phyloP scores from a whole-genome alignment of 2,888 invertebrate species.

The Seira ritae region DNA sequence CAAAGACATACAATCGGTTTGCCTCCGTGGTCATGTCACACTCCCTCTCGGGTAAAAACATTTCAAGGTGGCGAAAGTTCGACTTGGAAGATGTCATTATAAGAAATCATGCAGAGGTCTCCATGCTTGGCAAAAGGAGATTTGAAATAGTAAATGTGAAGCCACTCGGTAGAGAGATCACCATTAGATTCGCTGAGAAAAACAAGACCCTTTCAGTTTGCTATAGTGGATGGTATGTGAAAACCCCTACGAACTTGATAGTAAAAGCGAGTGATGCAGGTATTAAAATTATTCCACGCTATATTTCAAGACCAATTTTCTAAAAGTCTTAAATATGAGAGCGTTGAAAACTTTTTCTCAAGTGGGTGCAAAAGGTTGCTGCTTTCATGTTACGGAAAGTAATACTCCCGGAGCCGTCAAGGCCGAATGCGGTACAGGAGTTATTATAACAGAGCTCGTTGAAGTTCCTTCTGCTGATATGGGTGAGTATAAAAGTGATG shows the following conservation, averaged over 20 bases:
- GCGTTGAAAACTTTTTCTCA: too few relatives aligned
- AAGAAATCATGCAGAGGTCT: constrained; percentile 3
- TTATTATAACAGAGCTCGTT: constrained; percentile 30
- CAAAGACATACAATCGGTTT: constrained; percentile 29
- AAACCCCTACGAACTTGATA: too few relatives aligned
- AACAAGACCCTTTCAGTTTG: constrained; percentile 34
- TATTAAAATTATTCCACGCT: too few relatives aligned
- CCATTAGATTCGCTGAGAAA: constrained; percentile 20
- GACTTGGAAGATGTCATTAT: constrained; percentile 38
- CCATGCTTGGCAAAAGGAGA: neutral
- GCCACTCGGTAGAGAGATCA: constrained; percentile 22
- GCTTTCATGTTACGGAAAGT: constrained; percentile 28
- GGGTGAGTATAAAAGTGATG: neutral
- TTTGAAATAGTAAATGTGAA: constrained; percentile 51
- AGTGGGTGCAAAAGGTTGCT: constrained; percentile 15
- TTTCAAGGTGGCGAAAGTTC: constrained; percentile 48
- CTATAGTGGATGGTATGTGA: constrained; percentile 39
- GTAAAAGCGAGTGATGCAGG: too few relatives aligned
- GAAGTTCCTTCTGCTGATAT: constrained; percentile 35
- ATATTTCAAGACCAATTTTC: too few relatives aligned
- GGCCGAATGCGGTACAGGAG: constrained; percentile 25
- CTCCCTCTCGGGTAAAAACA: constrained; percentile 16
- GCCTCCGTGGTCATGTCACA: constrained; percentile 21
- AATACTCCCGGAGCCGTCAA: constrained; percentile 36
- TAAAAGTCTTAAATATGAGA: too few relatives aligned